A percentile compares a stretch with the other conserved stretches of the same genome.
phyloP scores from a whole-genome alignment of 2,888 invertebrate species.

The Chalcis sispes region DNA sequence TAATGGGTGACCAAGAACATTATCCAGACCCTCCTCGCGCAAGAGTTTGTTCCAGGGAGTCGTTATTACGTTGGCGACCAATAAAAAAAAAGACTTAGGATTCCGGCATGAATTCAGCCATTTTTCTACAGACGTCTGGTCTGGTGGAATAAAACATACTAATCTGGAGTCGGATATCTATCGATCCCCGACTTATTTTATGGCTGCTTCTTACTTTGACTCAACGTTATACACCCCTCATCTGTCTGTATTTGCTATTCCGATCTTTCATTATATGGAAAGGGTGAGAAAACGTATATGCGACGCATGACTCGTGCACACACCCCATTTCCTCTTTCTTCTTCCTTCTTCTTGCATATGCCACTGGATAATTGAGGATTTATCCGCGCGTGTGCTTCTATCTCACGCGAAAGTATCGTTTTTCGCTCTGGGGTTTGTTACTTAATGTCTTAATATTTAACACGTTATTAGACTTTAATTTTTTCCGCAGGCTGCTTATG shows the following conservation, averaged over 20 bases:
- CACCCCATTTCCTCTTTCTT: background rate
- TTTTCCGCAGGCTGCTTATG: no score
- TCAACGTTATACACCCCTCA: background rate
- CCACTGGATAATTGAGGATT: no score
- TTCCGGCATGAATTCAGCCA: slow-evolving; percentile 16
- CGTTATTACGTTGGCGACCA: slow-evolving; percentile 16
- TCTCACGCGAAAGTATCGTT: no score
- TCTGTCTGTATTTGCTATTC: background rate
- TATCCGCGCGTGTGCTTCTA: no score
- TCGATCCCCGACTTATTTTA: background rate
- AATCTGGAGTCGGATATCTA: slow-evolving; percentile 6
- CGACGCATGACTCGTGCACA: background rate
- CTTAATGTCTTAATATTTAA: no score
- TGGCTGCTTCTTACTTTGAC: background rate
- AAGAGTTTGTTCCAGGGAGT: slow-evolving; percentile 23
- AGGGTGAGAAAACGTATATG: background rate
- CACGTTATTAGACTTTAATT: no score
- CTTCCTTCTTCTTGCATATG: no score
- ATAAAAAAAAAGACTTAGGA: slow-evolving; percentile 10
- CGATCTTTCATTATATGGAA: no score
- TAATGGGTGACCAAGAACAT: slow-evolving; percentile 20
- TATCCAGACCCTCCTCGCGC: slow-evolving; percentile 2
- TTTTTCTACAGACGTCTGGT: slow-evolving; percentile 1
- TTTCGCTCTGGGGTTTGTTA: no score
- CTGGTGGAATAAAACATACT: slow-evolving; percentile 26